A percentile compares a stretch with the other conserved stretches of the same genome.
Conservation (phyloP, 2,888 invertebrate genomes). For the Drosophila engyochracea region DNA sequence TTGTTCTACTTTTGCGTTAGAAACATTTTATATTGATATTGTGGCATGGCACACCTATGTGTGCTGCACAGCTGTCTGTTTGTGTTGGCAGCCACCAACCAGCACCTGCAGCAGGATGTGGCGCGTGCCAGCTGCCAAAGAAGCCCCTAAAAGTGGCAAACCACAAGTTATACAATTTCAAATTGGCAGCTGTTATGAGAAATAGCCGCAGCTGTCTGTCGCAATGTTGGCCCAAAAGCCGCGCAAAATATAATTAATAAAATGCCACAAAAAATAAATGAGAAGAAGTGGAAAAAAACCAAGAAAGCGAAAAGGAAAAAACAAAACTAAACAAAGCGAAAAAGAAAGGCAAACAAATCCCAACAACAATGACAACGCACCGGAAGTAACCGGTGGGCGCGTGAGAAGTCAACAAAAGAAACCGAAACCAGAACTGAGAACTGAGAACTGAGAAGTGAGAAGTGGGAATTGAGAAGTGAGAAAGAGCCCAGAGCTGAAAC, state of each 20-base stretch:
- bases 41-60: background rate
- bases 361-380: slow-evolving; percentile 41
- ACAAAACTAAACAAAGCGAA: slow-evolving; percentile 7
- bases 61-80: background rate
- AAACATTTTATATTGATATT: slow-evolving; percentile 2
- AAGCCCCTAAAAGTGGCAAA: slow-evolving; percentile 21
- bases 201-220: slow-evolving; percentile 38
- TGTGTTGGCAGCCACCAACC: background rate
- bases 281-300: background rate
- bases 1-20: background rate
- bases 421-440: slow-evolving; percentile 15
- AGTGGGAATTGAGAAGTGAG: background rate
- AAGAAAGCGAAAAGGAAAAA: slow-evolving; percentile 10
- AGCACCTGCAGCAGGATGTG: slow-evolving; percentile 49
- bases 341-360: slow-evolving; percentile 54
- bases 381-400: slow-evolving; percentile 47
- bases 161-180: slow-evolving; percentile 69
- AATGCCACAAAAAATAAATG: slow-evolving; percentile 6
- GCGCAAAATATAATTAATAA: slow-evolving; percentile 50
- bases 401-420: slow-evolving; percentile 35
- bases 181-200: slow-evolving; percentile 66
- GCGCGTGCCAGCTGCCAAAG: slow-evolving; percentile 46
- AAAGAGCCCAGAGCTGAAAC: slow-evolving; percentile 7
- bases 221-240: slow-evolving; percentile 30
- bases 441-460: background rate